Percentiles rank a stretch among this genome's conserved stretches.
These are phyloP conservation scores for Squalus acanthias DNA, from an alignment of 2,797 vertebrate genomes.

Conservation along the genomic window DNA sequence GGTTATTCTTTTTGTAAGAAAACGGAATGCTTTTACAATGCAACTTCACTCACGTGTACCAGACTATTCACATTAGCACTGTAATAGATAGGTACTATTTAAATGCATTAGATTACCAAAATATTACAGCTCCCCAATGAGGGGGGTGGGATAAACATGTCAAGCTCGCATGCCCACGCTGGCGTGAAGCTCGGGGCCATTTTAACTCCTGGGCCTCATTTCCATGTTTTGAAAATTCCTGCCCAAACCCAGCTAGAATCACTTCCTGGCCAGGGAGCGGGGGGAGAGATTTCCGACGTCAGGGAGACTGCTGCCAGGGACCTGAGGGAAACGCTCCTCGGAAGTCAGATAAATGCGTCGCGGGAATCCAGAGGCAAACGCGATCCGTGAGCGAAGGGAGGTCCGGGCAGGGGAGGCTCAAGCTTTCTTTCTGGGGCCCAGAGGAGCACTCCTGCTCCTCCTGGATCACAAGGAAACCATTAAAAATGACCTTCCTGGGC, in stretches of 20 bases:
- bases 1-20: neutral
- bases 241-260: too few relatives aligned
- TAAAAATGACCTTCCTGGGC: too few relatives aligned
- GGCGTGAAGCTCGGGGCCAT: too few relatives aligned
- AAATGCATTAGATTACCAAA: neutral
- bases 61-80: neutral
- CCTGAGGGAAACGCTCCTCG: neutral
- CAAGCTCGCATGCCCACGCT: too few relatives aligned
- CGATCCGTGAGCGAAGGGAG: neutral
- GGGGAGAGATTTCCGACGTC: neutral
- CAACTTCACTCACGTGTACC: neutral
- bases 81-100: neutral
- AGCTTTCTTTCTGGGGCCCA: too few relatives aligned
- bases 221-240: too few relatives aligned
- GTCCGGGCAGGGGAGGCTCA: too few relatives aligned
- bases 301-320: neutral
- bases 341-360: neutral
- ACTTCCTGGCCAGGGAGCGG: neutral
- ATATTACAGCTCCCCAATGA: too few relatives aligned
- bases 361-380: neutral
- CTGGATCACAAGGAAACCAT: too few relatives aligned
- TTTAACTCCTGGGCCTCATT: too few relatives aligned
- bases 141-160: too few relatives aligned
- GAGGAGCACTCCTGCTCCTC: too few relatives aligned
- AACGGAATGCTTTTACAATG: neutral